Evolutionary conservation across 2,888 invertebrate genomes (phyloP).

Genomic region (Melanchra persicariae): DNA sequence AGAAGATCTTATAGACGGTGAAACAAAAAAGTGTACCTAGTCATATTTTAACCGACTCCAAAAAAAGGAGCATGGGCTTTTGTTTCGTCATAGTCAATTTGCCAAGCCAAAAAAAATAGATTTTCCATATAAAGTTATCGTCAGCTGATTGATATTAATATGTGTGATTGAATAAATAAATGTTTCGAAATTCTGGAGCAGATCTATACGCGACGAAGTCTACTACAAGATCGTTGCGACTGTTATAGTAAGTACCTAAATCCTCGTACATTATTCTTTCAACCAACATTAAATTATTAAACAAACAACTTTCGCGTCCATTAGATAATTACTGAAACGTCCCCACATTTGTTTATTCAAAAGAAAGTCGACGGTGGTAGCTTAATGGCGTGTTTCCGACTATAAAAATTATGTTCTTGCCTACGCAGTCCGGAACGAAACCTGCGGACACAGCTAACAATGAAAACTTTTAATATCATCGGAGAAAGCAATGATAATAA

Average conservation of each 20-base stretch:
- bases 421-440: conserved; percentile 31
- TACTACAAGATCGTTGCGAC: no score
- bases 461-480: conserved; percentile 45
- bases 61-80: no score
- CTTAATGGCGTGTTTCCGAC: conserved; percentile 60
- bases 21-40: no score
- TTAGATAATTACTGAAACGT: conserved; percentile 56
- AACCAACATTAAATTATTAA: conserved; percentile 4
- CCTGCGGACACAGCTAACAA: conserved; percentile 41
- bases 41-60: no score
- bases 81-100: no score
- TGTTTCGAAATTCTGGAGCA: no score
- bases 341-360: conserved; percentile 50
- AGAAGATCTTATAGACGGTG: not conserved
- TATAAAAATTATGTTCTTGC: conserved; percentile 55
- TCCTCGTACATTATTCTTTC: not conserved
- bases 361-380: conserved; percentile 46
- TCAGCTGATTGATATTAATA: no score
- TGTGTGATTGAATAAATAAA: no score
- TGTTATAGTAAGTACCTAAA: no score
- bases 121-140: no score
- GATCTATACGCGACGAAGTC: no score
- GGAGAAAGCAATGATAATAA: conserved; percentile 45
- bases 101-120: no score
- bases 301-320: conserved; percentile 16